Conservation (phyloP, 2,797 vertebrate species). For the Leucoraja ocellata region DNA sequence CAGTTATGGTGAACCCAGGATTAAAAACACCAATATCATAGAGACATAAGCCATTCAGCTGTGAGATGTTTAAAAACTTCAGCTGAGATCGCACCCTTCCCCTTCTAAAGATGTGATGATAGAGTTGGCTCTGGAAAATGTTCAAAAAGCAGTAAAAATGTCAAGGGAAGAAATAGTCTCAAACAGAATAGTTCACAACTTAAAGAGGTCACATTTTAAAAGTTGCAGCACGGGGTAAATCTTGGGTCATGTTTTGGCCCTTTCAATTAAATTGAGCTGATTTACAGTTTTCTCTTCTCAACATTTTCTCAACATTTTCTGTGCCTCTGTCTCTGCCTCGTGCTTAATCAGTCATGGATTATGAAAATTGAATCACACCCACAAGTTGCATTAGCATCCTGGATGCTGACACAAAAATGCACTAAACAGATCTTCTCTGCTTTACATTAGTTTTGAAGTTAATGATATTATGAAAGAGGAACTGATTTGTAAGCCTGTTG, state of each 20-base stretch:
- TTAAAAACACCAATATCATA: background rate
- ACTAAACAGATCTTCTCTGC: background rate
- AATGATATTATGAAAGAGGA: background rate
- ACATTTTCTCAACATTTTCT: background rate
- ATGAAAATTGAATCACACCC: background rate
- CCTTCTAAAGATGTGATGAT: constrained; percentile 23
- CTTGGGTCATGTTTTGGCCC: background rate
- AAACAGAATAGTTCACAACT: constrained; percentile 6
- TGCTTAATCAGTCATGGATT: background rate
- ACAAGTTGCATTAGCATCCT: background rate
- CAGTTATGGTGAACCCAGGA: background rate
- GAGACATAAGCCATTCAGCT: background rate
- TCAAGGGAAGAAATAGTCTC: constrained; percentile 18
- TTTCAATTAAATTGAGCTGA: background rate
- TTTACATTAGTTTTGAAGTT: background rate
- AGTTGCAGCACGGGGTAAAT: constrained; percentile 5
- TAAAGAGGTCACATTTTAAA: background rate
- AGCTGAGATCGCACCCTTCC: background rate
- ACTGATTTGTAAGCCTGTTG: background rate
- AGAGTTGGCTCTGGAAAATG: background rate
- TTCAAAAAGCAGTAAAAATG: constrained; percentile 28
- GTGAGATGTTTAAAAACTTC: constrained; percentile 1
- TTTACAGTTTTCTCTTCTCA: background rate
- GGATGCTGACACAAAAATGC: background rate
- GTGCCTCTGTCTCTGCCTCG: background rate